Evolutionary conservation across 2,113 vertebrate species (phyloP).

Genomic region (Cephalopterus ornatus): DNA sequence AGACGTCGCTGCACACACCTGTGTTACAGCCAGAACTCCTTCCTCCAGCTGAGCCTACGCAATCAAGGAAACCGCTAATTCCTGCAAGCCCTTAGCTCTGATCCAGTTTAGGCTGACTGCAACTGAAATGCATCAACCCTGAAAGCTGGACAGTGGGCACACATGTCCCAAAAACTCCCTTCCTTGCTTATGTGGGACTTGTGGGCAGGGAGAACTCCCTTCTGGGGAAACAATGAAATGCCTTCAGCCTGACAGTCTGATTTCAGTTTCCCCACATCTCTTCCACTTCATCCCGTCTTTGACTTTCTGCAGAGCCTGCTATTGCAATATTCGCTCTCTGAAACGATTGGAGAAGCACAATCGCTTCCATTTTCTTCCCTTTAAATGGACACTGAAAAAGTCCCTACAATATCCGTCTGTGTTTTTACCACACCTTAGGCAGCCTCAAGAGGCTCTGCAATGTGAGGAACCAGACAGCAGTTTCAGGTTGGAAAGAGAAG

Average conservation of each 20-base stretch:
- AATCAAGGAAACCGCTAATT: constrained; percentile 44
- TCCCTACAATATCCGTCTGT: neutral
- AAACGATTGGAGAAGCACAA: neutral
- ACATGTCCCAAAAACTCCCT: neutral
- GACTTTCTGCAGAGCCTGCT: neutral
- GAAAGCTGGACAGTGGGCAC: neutral
- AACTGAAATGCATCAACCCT: neutral
- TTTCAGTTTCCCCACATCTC: neutral
- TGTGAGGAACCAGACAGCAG: neutral
- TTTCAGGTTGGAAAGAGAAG: neutral
- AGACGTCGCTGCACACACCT: constrained; percentile 27
- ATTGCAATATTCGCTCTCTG: neutral
- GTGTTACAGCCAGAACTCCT: constrained; percentile 32
- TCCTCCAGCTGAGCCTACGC: neutral
- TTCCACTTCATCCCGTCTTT: neutral
- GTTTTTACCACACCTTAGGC: neutral
- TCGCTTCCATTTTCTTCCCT: neutral
- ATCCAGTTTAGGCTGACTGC: neutral
- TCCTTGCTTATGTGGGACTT: accelerated
- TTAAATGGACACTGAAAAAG: neutral
- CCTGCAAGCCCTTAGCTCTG: constrained; percentile 10
- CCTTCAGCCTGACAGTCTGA: neutral
- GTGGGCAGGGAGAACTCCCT: neutral
- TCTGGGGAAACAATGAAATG: neutral
- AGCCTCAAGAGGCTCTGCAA: accelerated